Base-by-base conservation (phyloP, 2,113 vertebrate genomes). In the Prinia subflava region DNA sequence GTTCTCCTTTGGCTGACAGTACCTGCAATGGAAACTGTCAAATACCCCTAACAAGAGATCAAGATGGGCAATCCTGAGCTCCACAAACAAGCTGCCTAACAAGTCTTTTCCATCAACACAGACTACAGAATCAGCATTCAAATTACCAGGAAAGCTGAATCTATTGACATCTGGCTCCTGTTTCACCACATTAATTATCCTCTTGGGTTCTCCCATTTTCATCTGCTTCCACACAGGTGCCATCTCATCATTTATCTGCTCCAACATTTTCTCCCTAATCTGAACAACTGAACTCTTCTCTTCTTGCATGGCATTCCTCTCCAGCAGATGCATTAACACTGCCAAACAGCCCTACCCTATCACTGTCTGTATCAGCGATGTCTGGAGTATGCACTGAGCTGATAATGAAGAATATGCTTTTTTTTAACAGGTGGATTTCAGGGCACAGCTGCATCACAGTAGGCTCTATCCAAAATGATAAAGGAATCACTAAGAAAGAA, bases 151-250 rank as follows among this genome's bases (percentile, higher is more conserved):
- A 55, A 95, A 95, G 74, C 91, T 94, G 93, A 87, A 57, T 95
- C 69, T 94, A 92, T 95, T 97, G 96, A 97, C 95, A 95, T 92
- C 89, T 96, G 96, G 91, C 93, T 95, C 65, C 87, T 92, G 62
- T 95, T 97, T 95, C 89, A 95, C 81, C 89, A 95, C 94, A 89
- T 96, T 95, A 97, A 97, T 97, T 97, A 96, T 96, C 87, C 95
- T 96, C 94, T 92, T 91, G 95, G 94, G 96, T 73, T 96, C 87
- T 93, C 86, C 86, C 65, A 84, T 89, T 89, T 95, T 96, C 93
- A 94, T 83, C 91, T 92, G 84, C 89, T 95, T 95, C 94, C 91
- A 95, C 62, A 85, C 74, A 92, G 83, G 83, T 91, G 89, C 91
- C 96, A 95, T 85, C 78, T 97, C 89, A 95, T 97, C 65, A 92